A percentile compares a stretch with the other conserved stretches of the same genome.
Evolutionary conservation across 2,113 vertebrate species (phyloP).

Genomic region (Mormoops blainvillei): DNA sequence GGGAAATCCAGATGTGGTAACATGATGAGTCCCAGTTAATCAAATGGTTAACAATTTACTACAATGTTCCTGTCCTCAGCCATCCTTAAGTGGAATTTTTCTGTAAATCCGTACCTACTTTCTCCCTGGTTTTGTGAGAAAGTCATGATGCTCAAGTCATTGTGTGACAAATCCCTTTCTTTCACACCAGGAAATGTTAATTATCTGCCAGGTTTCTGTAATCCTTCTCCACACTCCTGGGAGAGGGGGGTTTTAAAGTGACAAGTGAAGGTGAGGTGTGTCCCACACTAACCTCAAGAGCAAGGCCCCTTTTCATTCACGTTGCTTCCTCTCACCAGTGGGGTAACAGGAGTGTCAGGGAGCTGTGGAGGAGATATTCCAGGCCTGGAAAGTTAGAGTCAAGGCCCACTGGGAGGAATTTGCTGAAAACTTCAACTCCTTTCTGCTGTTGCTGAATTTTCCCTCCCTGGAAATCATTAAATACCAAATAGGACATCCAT

Average conservation of each 20-base stretch:
- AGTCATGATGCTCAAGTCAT: not conserved
- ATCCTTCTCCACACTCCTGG: constrained; percentile 40
- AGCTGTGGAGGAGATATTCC: constrained; percentile 50
- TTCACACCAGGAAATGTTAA: constrained; percentile 50
- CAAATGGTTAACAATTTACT: constrained; percentile 47
- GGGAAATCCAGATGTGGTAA: constrained; percentile 16
- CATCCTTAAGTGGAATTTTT: not conserved
- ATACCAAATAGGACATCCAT: not conserved
- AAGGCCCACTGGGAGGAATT: not conserved
- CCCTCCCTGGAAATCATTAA: not conserved
- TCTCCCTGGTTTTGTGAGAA: constrained; percentile 21
- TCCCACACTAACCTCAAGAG: not conserved
- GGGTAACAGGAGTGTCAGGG: constrained; percentile 26
- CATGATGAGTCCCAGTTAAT: constrained; percentile 28
- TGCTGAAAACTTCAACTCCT: not conserved
- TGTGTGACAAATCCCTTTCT: constrained; percentile 43
- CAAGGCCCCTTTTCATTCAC: constrained; percentile 5
- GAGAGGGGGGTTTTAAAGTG: constrained; percentile 46
- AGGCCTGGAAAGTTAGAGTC: constrained; percentile 41
- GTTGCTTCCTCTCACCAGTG: not conserved
- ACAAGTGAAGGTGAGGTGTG: constrained; percentile 52
- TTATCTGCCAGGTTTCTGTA: constrained; percentile 63
- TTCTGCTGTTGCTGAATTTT: not conserved
- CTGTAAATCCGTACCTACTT: not conserved
- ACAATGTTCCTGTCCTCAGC: not conserved